Conservation (phyloP, 2,113 vertebrate genomes). For the Turdus rufiventris region DNA sequence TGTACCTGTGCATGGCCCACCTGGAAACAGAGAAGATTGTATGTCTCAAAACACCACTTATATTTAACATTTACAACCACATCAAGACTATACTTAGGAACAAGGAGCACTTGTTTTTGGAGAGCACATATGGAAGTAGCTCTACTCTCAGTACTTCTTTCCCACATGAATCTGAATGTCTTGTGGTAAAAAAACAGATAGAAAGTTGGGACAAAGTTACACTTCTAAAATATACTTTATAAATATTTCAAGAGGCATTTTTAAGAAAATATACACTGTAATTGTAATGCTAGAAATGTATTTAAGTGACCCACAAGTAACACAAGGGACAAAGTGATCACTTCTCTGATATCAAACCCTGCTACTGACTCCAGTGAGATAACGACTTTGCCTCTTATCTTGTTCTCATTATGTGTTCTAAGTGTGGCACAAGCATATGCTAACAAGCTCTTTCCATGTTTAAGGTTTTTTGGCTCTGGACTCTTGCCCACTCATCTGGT, state of each 20-base stretch:
- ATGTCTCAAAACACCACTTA: neutral
- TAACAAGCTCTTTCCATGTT: neutral
- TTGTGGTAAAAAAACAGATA: neutral
- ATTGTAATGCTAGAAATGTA: neutral
- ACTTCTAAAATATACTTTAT: neutral
- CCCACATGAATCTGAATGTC: neutral
- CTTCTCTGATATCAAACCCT: neutral
- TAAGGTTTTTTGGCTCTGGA: neutral
- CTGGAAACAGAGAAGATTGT: slow-evolving; percentile 72
- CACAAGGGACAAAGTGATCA: neutral
- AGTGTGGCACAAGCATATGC: neutral
- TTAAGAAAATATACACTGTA: neutral
- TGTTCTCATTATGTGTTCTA: neutral
- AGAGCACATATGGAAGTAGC: neutral
- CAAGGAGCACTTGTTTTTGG: neutral
- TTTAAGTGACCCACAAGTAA: neutral
- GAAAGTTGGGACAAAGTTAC: neutral
- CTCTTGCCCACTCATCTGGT: neutral
- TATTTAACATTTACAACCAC: neutral
- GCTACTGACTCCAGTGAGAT: neutral
- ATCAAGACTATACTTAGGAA: neutral
- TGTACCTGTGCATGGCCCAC: slow-evolving; percentile 86
- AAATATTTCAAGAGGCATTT: neutral
- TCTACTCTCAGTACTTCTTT: neutral
- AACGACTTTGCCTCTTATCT: neutral